phyloP scores from a whole-genome alignment of 2,888 invertebrate genomes.

The Latrodectus elegans region DNA sequence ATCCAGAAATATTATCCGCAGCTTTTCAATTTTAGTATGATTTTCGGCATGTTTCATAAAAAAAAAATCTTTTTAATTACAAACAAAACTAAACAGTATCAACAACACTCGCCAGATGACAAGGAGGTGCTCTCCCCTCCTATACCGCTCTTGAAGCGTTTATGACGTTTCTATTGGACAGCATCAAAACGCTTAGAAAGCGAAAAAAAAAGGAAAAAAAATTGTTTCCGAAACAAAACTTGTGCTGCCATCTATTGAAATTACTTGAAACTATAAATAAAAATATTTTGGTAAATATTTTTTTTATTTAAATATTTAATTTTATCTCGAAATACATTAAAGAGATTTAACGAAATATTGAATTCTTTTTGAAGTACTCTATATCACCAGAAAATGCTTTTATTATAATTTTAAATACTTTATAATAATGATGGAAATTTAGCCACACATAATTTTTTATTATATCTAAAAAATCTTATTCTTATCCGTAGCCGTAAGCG shows the following conservation, averaged over 20 bases:
- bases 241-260: conserved; percentile 40
- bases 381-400: too few relatives aligned
- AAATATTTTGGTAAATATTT: not conserved
- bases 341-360: not conserved
- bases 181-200: not conserved
- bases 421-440: too few relatives aligned
- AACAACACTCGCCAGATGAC: not conserved
- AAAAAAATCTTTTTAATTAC: not conserved
- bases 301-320: not conserved
- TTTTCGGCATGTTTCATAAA: not conserved
- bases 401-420: too few relatives aligned
- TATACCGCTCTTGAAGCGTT: not conserved
- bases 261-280: not conserved
- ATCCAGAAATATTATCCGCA: not conserved
- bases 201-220: not conserved
- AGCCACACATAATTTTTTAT: too few relatives aligned
- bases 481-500: too few relatives aligned
- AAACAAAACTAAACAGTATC: not conserved
- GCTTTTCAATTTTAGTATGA: not conserved
- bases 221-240: not conserved
- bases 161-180: conserved; percentile 5
- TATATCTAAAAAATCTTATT: too few relatives aligned
- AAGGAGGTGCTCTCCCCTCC: not conserved
- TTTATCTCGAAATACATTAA: not conserved
- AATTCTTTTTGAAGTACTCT: not conserved